Base-by-base conservation (phyloP, 2,113 vertebrate genomes). In the Gallinago undulata region DNA sequence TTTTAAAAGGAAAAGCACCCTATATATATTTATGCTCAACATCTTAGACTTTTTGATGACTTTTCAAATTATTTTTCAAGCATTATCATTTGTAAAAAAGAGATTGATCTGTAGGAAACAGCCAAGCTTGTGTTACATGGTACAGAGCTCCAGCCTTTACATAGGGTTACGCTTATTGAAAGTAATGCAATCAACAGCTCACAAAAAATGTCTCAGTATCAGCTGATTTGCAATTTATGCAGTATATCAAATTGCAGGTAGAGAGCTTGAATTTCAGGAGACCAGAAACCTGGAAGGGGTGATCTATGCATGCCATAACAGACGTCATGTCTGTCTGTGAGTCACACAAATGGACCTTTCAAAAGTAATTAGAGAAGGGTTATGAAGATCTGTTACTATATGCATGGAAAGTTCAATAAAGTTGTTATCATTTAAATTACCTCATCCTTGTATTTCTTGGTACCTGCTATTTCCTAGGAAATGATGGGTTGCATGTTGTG, bases 301-400 rank as follows among this genome's bases (percentile, higher is more conserved):
- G 28, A 59, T 77, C 17, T 56, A 10, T 28, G 24, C 25, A 25
- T 41, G 24, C 30, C 1, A 0, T 31, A 55, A 63, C 8, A 80
- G 72, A 50, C 0, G 0, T 22, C 0, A 1, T 60, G 21, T 74
- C 60, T 35, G 73, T 25, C 35, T 31, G 5, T 7, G 27, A 4
- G 37, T 45, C 39, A 35, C 35, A 59, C 7, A 63, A 81, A 73
- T 27, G 12, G 45, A 68, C 7, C 13, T 90, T 92, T 92, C 56
- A 67, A 39, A 79, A 63, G 23, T 33, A 85, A 63, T 72, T 85
- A 74, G 18, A 66, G 51, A 73, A 50, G 10, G 24, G 5, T 73
- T 55, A 35, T 56, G 70, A 55, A 74, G 23, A 74, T 51, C 39
- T 79, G 24, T 48, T 75, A 45, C 45, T 41, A 4, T 33, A 21